Base-by-base conservation (phyloP, 2,888 invertebrate genomes). In the Drosophila stalkeri region DNA sequence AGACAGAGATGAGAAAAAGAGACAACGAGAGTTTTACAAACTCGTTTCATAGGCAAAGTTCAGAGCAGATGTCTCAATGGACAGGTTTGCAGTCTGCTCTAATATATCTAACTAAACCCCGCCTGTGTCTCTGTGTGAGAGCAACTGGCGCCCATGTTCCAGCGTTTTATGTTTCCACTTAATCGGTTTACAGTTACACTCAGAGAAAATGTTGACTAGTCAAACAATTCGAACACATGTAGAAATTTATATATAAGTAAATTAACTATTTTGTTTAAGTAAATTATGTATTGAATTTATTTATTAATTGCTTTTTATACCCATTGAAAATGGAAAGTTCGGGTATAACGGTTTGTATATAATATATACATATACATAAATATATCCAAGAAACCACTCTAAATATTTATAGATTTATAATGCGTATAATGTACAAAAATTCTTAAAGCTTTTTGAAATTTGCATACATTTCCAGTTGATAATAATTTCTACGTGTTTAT, bases 41-140 rank as follows among this genome's bases (percentile, higher is more conserved):
- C 86, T 85, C 64, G 84, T 87, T 86, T 86, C 72, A 73, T 70
- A 86, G 82, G 73, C 77, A 84, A 83, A 85, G 81, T 82, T 84
- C 61, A 68, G 57, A 82, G 81, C 81, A 80, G 80, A 72, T 83
- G 84, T 70, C 75, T 72, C 68, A 61, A 69, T 69, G 75, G 78
- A 78, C 80, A 80, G 80, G 80, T 80, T 80, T 80, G 56, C 33
- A 44, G 72, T 62, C 41, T 47, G 57, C 63, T 61, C 51, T 55
- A 64, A 60, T 61, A 46, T 72, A 46, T 72, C 64, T 59, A 70
- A 63, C 63, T 60, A 46, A 64, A 51, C 68, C 69, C 57, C 55
- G 72, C 76, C 43, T 8, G 49, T 74, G 76, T 51, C 72, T 64
- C 68, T 72, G 65, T 69, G 64, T 44, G 52, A 61, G 52, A 55